phyloP scores from a whole-genome alignment of 2,797 vertebrate genomes.

The Cyclura pinguis region DNA sequence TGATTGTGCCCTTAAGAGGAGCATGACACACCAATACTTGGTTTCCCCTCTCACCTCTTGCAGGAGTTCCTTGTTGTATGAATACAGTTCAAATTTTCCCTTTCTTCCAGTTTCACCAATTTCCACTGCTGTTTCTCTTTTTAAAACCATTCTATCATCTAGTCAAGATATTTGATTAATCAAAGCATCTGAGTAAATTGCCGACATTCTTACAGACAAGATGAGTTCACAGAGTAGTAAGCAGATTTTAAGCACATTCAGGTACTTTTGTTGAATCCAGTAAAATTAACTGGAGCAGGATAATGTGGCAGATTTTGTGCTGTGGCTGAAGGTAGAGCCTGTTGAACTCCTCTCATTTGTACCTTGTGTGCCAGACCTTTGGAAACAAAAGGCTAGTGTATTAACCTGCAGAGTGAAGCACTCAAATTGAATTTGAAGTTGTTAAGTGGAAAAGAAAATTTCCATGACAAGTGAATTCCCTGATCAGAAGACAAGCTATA shows the following conservation, averaged over 20 bases:
- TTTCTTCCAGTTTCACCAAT: not conserved
- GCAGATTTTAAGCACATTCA: not conserved
- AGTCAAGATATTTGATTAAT: not conserved
- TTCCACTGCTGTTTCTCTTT: not conserved
- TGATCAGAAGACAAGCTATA: slow-evolving; percentile 73
- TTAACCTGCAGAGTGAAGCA: slow-evolving; percentile 51
- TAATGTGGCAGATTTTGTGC: slow-evolving; percentile 17
- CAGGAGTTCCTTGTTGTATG: not conserved
- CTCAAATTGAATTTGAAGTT: slow-evolving; percentile 73
- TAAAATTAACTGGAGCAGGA: not conserved
- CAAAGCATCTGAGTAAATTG: not conserved
- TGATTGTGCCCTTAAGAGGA: not conserved
- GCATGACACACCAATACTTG: not conserved
- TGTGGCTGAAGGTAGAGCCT: accelerated
- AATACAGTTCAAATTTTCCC: not conserved
- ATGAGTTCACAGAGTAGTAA: not conserved
- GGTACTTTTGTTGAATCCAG: slow-evolving; percentile 40
- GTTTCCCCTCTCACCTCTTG: too few species aligned
- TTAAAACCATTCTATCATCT: not conserved
- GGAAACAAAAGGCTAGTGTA: slow-evolving; percentile 57
- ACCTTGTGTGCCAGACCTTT: not conserved
- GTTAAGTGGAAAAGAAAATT: slow-evolving; percentile 76
- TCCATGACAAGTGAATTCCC: slow-evolving; percentile 76
- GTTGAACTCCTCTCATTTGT: not conserved
- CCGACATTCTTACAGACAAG: not conserved